phyloP scores from a whole-genome alignment of 2,888 invertebrate genomes.

The Mayetiola destructor region DNA sequence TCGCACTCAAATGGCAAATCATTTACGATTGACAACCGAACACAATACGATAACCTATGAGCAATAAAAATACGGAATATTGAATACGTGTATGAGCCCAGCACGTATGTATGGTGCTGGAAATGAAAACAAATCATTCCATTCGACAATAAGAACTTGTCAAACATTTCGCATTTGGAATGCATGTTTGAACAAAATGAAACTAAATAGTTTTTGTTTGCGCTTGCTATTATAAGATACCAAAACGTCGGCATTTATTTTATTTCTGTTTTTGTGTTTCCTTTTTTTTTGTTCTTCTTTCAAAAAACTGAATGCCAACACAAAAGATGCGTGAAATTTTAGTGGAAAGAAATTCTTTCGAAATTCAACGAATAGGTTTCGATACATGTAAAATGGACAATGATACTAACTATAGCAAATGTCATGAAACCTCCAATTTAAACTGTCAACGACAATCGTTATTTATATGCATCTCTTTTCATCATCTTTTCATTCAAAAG shows the following conservation, averaged over 20 bases:
- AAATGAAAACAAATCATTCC: neutral
- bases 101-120: neutral
- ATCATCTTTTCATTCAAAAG: no score
- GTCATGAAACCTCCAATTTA: no score
- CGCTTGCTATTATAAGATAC: no score
- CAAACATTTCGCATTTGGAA: neutral
- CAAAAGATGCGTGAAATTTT: neutral
- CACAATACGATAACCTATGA: no score
- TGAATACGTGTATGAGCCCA: no score
- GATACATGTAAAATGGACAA: no score
- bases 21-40: neutral
- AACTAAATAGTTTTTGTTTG: neutral
- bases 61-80: neutral
- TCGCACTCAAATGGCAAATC: neutral
- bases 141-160: neutral
- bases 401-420: no score
- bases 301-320: neutral
- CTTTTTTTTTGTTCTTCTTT: neutral
- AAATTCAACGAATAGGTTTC: neutral
- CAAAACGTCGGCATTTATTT: neutral
- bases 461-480: no score
- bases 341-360: neutral
- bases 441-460: no score
- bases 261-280: neutral
- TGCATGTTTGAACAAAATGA: neutral